These are phyloP conservation scores for Heliconius ismenius DNA, from an alignment of 2,888 invertebrate species.

Conservation along the genomic window DNA sequence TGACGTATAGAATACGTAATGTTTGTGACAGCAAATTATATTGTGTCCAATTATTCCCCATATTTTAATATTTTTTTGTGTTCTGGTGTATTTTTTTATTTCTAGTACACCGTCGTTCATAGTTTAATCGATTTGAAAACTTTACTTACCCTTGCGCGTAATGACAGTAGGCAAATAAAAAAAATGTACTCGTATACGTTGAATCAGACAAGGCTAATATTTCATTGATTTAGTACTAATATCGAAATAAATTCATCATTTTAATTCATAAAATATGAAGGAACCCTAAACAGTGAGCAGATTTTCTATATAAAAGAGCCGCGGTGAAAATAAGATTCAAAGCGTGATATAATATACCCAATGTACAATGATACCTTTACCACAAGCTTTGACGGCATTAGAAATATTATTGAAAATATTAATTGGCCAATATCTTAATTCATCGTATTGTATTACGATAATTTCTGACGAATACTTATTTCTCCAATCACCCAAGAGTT, in stretches of 20 bases:
- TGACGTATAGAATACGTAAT: conserved; percentile 57
- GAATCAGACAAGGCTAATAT: neutral
- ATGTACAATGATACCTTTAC: conserved; percentile 21
- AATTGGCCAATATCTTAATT: conserved; percentile 57
- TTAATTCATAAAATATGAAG: neutral
- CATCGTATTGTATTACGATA: conserved; percentile 64
- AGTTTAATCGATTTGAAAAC: neutral
- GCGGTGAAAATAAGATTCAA: neutral
- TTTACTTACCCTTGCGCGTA: neutral
- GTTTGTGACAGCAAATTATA: conserved; percentile 23
- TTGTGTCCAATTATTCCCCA: neutral
- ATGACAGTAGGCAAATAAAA: neutral
- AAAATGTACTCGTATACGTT: neutral
- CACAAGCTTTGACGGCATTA: conserved; percentile 50
- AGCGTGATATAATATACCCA: neutral
- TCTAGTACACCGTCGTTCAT: neutral
- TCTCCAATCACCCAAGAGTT: conserved; percentile 49
- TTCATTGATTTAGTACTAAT: neutral
- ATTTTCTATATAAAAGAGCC: neutral
- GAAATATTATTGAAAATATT: conserved; percentile 64
- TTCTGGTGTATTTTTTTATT: neutral
- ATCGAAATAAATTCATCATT: neutral
- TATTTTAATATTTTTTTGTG: neutral
- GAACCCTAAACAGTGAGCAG: neutral
- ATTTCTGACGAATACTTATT: conserved; percentile 58